phyloP scores from a whole-genome alignment of 2,113 vertebrate genomes.

The Vombatus ursinus region DNA sequence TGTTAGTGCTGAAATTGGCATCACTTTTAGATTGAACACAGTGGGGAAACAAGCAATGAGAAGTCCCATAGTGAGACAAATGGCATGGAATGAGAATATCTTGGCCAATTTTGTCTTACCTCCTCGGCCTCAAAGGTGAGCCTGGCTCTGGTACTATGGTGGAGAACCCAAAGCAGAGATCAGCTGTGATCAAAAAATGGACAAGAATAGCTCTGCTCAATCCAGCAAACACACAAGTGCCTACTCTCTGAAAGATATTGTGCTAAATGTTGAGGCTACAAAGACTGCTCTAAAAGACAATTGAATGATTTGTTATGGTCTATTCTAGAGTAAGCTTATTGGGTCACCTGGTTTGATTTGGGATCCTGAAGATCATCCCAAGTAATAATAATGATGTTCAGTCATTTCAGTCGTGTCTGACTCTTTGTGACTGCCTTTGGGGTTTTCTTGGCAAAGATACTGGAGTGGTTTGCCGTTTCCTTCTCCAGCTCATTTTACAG shows the following conservation, averaged over 20 bases:
- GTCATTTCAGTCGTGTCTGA: not conserved
- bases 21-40: constrained; percentile 1
- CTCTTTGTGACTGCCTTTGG: not conserved
- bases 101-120: not conserved
- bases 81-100: not conserved
- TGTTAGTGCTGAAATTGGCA: constrained; percentile 43
- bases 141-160: not conserved
- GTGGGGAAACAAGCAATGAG: constrained; percentile 36
- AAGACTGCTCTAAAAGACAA: not conserved
- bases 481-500: not conserved
- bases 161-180: not conserved
- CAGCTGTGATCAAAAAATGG: not conserved
- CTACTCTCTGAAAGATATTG: not conserved
- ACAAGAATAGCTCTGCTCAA: not conserved
- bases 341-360: not conserved
- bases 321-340: not conserved
- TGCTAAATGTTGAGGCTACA: not conserved
- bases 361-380: not conserved
- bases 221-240: not conserved
- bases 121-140: constrained; percentile 23
- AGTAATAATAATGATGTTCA: not conserved
- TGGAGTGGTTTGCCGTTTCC: not conserved
- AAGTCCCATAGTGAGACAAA: constrained; percentile 42
- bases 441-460: not conserved
- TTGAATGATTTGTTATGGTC: not conserved